A percentile compares a stretch with the other conserved stretches of the same genome.
phyloP scores from a whole-genome alignment of 2,797 vertebrate species.

The Leucoraja ocellata region DNA sequence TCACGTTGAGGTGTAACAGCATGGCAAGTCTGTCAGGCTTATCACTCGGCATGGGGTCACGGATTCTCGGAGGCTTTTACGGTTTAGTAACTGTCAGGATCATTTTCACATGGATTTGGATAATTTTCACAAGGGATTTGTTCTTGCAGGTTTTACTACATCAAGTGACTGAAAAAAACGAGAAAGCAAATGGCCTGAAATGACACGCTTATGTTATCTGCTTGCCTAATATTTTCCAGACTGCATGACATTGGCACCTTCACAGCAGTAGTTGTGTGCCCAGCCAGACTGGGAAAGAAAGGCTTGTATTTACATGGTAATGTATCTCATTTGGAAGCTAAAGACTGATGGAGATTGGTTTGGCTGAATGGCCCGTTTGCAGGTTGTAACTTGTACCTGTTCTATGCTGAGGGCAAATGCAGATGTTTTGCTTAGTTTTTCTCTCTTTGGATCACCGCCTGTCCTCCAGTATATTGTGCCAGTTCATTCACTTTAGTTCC shows the following conservation, averaged over 20 bases:
- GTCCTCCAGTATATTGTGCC: neutral
- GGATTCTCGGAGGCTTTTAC: neutral
- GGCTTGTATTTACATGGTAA: neutral
- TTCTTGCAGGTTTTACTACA: neutral
- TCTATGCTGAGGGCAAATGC: neutral
- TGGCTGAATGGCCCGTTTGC: neutral
- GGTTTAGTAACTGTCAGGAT: neutral
- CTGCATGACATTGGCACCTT: neutral
- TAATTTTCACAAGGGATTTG: neutral
- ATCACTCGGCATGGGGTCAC: neutral
- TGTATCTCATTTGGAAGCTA: neutral
- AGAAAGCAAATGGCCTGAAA: neutral
- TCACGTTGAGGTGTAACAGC: neutral
- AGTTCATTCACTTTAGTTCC: neutral
- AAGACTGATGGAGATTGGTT: neutral
- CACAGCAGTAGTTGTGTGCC: neutral
- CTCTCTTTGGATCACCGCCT: neutral
- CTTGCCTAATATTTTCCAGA: neutral
- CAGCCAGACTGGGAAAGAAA: neutral
- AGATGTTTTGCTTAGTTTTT: neutral
- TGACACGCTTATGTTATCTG: neutral
- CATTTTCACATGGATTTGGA: neutral
- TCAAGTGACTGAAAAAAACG: neutral
- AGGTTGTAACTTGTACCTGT: neutral
- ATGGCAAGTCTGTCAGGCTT: neutral